Evolutionary conservation across 2,888 invertebrate genomes (phyloP), one percentile per base, ranked within the genome.

Genomic region (Heteromyza rotundicornis): DNA sequence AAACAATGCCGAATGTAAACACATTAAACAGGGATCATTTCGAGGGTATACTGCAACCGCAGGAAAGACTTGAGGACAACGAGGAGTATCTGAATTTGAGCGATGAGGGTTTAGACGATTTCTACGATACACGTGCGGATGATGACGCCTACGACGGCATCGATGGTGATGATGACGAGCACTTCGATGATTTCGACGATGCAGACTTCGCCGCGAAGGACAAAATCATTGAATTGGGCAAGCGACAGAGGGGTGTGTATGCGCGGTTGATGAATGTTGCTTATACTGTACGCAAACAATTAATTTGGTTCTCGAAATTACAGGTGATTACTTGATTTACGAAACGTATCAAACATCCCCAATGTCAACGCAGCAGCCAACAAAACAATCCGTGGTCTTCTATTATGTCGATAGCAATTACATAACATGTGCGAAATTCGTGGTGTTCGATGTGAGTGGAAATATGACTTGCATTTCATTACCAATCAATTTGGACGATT

Each of bases 331-430:
- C 60, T 66, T 80, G 40, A 60, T 80, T 16, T 76, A 70, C 54
- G 72, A 76, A 59, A 72, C 70, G 2, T 74, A 70, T 65, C 75
- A 78, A 59, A 71, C 79, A 2, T 74, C 79, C 0, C 19, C 65
- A 2, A 64, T 53, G 2, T 60, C 71, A 14, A 70, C 72, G 5
- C 32, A 62, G 10, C 27, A 19, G n/a, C 58, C 57, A 0, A 61
- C 61, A n/a, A 77, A 75, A 59, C 78, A 74, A 27, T 70, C 74
- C 0, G 67, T 81, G 2, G 57, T 61, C 2, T 81, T 81, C 63
- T 78, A 81, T 64, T 81, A 75, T 32, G 73, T 80, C 2, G 81
- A 81, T 60, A 77, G 68, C 55, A 64, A 68, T 59, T 78, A 61
- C 40, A 73, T 81, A 54, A 81, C 81, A 2, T 76, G 70, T 61